A percentile compares a stretch with the other conserved stretches of the same genome.
These are phyloP conservation scores for Muraenolepis orangiensis DNA, from an alignment of 2,797 vertebrate species.

Conservation along the genomic window DNA sequence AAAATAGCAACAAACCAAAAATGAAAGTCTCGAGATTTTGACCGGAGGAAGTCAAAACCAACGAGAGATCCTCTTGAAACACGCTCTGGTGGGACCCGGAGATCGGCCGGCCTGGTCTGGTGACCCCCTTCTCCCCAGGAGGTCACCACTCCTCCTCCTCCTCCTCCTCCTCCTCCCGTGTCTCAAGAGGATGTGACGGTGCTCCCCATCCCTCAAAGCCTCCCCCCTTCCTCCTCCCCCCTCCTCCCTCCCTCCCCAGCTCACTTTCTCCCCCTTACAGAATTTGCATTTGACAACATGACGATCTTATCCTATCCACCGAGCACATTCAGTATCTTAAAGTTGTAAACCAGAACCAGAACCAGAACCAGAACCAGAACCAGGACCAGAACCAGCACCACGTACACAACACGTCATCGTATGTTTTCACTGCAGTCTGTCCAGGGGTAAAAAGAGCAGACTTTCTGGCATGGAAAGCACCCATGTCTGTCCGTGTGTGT, in stretches of 20 bases:
- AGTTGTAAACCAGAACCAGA: not conserved
- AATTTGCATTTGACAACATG: not conserved
- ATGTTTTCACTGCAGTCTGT: conserved; percentile 33
- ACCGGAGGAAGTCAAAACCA: conserved; percentile 67
- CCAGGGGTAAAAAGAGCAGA: conserved; percentile 43
- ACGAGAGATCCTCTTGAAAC: conserved; percentile 59
- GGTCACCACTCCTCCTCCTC: conserved; percentile 2
- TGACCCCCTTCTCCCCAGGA: too few relatives aligned
- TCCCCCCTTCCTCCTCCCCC: not conserved
- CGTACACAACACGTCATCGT: not conserved
- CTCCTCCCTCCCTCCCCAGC: not conserved
- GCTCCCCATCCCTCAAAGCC: conserved; percentile 56
- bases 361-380: not conserved
- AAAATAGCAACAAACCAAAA: not conserved
- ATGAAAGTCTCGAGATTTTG: conserved; percentile 60
- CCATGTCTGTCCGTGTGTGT: conserved; percentile 48
- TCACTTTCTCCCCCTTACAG: not conserved
- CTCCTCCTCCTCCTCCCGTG: too few relatives aligned
- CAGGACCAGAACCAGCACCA: not conserved
- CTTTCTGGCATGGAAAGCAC: conserved; percentile 65
- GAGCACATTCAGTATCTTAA: not conserved
- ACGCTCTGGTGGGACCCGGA: too few relatives aligned
- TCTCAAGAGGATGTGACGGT: too few relatives aligned
- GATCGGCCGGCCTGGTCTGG: conserved; percentile 58
- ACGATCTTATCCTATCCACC: not conserved